Evolutionary conservation across 92 coral and sea anemone species (phyloP).

Genomic region (Porites divaricata): DNA sequence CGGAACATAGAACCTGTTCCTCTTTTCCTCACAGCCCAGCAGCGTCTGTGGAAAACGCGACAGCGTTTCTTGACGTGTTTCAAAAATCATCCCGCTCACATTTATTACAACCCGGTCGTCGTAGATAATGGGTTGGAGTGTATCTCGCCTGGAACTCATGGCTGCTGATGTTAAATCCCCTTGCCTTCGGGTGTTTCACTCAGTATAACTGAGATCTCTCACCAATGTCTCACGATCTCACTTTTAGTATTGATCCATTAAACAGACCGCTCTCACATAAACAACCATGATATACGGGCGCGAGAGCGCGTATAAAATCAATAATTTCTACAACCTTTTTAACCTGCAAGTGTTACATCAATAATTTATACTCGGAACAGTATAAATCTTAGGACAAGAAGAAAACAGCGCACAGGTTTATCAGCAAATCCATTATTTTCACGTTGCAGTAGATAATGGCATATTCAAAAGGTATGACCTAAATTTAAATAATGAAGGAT

Average conservation of each 20-base stretch:
- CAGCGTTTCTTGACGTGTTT: conserved; percentile 86
- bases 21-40: conserved; percentile 85
- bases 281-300: not conserved
- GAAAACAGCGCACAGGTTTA: not conserved
- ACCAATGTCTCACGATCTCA: not conserved
- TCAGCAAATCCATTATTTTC: not conserved
- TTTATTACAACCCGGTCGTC: conserved; percentile 95
- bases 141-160: conserved; percentile 36
- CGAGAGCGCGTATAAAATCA: not conserved
- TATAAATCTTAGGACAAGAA: not conserved
- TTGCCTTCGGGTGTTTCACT: not conserved
- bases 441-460: not conserved
- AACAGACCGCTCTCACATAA: conserved; percentile 8
- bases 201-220: not conserved
- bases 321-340: not conserved
- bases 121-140: conserved; percentile 44
- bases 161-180: not conserved
- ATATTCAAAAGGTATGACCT: not conserved
- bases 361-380: conserved; percentile 14
- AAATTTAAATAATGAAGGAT: not conserved
- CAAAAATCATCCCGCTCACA: conserved; percentile 96
- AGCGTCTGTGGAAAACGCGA: conserved; percentile 92
- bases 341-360: conserved; percentile 13
- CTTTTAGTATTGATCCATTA: conserved; percentile 11
- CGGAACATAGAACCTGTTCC: conserved; percentile 81